Evolutionary conservation across 2,113 vertebrate genomes (phyloP).

Genomic region (Picathartes gymnocephalus): DNA sequence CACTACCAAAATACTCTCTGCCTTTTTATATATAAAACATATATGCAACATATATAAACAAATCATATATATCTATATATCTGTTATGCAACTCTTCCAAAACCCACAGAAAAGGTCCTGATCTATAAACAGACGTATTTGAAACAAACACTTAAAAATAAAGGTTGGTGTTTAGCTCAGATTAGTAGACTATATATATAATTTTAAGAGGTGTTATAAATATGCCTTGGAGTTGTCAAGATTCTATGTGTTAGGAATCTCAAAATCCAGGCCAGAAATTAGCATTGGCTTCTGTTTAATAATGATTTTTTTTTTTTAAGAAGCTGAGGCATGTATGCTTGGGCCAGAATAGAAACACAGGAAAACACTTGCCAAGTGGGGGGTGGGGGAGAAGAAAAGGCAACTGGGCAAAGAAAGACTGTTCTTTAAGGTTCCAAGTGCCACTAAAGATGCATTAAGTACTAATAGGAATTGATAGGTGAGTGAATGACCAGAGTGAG

Average conservation of each 20-base stretch:
- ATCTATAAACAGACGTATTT: background rate
- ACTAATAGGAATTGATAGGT: background rate
- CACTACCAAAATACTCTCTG: background rate
- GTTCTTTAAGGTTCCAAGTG: background rate
- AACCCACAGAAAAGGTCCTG: background rate
- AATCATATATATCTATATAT: background rate
- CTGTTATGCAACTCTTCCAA: background rate
- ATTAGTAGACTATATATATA: background rate
- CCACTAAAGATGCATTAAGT: background rate
- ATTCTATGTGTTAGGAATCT: background rate
- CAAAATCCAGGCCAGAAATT: background rate
- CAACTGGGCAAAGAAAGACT: background rate
- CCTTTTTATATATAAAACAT: background rate
- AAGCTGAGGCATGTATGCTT: background rate
- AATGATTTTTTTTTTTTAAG: background rate
- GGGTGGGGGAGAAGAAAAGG: background rate
- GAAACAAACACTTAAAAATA: background rate
- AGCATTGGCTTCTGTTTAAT: background rate
- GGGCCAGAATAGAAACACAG: background rate
- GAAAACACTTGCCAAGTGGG: background rate
- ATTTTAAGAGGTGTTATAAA: background rate
- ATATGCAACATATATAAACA: background rate
- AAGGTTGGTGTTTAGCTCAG: background rate
- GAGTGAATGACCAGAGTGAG: background rate
- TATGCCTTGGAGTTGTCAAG: background rate